phyloP scores from a whole-genome alignment of 2,113 vertebrate genomes.

The Tenrec ecaudatus region DNA sequence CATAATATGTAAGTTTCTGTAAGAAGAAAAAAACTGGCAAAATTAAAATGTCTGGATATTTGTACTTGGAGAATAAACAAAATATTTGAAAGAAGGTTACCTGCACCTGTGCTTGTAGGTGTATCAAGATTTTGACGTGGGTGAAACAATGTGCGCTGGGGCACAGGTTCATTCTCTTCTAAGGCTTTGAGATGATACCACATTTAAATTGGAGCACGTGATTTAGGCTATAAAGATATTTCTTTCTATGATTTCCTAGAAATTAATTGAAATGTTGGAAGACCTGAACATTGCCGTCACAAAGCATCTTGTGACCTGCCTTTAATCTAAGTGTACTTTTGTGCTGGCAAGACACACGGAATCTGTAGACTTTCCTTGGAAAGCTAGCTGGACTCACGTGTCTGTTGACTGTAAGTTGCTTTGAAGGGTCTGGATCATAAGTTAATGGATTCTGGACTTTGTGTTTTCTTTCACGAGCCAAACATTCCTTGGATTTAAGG shows the following conservation, averaged over 20 bases:
- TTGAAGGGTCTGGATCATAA: slow-evolving; percentile 58
- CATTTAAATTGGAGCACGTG: not conserved
- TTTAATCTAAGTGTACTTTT: slow-evolving; percentile 59
- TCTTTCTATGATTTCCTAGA: slow-evolving; percentile 49
- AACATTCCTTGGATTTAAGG: slow-evolving; percentile 84
- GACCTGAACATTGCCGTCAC: not conserved
- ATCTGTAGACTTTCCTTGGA: slow-evolving; percentile 43
- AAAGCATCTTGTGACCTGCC: slow-evolving; percentile 69
- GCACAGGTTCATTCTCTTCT: not conserved
- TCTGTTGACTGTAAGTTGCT: slow-evolving; percentile 53
- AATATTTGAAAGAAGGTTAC: not conserved
- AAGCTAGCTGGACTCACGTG: slow-evolving; percentile 54
- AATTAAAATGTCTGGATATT: not conserved
- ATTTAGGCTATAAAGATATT: slow-evolving; percentile 29
- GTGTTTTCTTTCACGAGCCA: slow-evolving; percentile 73
- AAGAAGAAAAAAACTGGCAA: not conserved
- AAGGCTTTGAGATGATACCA: not conserved
- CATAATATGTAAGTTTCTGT: not conserved
- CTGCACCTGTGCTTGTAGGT: not conserved
- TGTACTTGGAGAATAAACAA: not conserved
- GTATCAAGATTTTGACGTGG: not conserved
- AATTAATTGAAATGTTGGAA: slow-evolving; percentile 48
- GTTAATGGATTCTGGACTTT: slow-evolving; percentile 72
- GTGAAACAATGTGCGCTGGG: not conserved
- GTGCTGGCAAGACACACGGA: not conserved